Base-by-base conservation (phyloP, 37 sponge, comb jelly and placozoan species). In the Spongilla lacustris region DNA sequence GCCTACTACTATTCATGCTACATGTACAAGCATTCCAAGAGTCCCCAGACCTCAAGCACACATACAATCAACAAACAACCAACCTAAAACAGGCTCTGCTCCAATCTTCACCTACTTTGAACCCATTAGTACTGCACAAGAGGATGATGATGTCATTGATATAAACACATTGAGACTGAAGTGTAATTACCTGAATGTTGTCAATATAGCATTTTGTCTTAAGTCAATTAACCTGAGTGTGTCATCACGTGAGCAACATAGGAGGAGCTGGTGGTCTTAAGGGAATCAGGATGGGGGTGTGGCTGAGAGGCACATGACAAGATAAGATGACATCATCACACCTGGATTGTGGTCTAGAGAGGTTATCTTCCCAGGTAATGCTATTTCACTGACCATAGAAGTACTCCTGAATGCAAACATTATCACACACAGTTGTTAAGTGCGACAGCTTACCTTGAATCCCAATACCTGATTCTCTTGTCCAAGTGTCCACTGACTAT, bases 401-500 rank as follows among this genome's bases (percentile, higher is more conserved):
- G 14, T 58, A 58, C 19, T 58, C 58, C 58, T 58, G 19, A 58
- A 58, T 17, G 12, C 1, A 58, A 10, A 58, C 58, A 46, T 46
- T 17, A 2, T 38, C 83, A 73, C 83, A 38, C 46, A 58, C 21
- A 77, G 30, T 25, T 30, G 6, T 17, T 3, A 58, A 1, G 11
- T 8, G 4, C 11, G 11, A 25, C 2, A 41, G 29, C n/a, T 31
- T 75, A 93, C 91, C 91, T 87, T 13, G 81, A 32, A 74, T 98
- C 99, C 97, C 99, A 96, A 86, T 96, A 93, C n/a, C 99, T 69
- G 68, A 98, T 87, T 76, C 86, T 83, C 82, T 91, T 94, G 75
- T 98, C 99, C 73, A 93, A 92, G 58, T 98, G 99, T 25, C 97
- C 97, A 77, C 97, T 96, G 36, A 98, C 91, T 25, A 98, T 77